Conservation (phyloP, 2,888 invertebrate species). For the Desoria tigrina region DNA sequence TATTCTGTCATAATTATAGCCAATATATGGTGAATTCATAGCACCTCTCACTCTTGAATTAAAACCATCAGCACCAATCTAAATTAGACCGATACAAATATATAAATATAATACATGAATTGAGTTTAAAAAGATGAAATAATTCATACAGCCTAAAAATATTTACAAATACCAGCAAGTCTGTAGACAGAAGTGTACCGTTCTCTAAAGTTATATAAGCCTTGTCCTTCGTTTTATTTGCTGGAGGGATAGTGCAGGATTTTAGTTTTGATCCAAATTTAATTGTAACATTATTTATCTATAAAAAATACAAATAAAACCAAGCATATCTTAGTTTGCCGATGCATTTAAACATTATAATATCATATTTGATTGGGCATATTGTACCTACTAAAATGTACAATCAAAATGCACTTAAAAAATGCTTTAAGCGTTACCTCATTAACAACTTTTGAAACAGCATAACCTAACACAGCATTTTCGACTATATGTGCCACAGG, state of each 20-base stretch:
- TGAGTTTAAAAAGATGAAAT: slow-evolving; percentile 41
- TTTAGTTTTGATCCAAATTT: slow-evolving; percentile 46
- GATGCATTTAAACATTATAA: background rate
- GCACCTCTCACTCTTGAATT: slow-evolving; percentile 81
- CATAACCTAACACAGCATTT: slow-evolving; percentile 81
- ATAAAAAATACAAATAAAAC: background rate
- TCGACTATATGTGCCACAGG: slow-evolving; percentile 86
- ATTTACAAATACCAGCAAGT: slow-evolving; percentile 38
- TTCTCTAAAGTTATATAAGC: slow-evolving; percentile 39
- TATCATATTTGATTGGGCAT: too few relatives aligned
- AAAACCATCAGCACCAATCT: slow-evolving; percentile 93
- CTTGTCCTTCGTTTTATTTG: slow-evolving; percentile 22
- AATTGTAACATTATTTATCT: slow-evolving; percentile 41
- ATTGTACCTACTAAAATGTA: too few relatives aligned
- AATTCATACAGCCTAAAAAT: background rate
- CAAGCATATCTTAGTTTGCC: background rate
- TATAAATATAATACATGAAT: background rate
- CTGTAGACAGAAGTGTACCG: slow-evolving; percentile 37
- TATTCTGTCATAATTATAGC: slow-evolving; percentile 84
- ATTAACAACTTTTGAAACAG: slow-evolving; percentile 60
- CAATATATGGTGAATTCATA: slow-evolving; percentile 77
- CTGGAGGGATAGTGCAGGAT: slow-evolving; percentile 38
- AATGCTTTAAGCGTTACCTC: too few relatives aligned
- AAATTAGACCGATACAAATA: slow-evolving; percentile 26
- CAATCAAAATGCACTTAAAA: too few relatives aligned